Percentiles rank a stretch among this genome's conserved stretches.
Evolutionary conservation across 2,797 vertebrate species (phyloP).

Genomic region (Falco biarmicus): DNA sequence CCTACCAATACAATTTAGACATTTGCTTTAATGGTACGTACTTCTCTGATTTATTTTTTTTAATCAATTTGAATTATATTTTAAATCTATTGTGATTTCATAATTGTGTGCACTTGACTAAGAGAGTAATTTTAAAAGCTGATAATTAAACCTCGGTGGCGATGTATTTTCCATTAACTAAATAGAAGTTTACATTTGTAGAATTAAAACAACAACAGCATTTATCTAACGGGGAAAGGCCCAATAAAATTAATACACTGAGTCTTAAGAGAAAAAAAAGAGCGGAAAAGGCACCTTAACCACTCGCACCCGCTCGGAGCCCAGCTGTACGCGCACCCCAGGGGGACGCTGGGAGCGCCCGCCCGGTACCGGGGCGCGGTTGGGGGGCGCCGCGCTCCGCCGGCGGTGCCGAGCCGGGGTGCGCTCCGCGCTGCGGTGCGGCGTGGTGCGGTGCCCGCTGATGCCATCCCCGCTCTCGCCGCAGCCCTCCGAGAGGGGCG

Average conservation of each 20-base stretch:
- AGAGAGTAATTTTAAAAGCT: conserved; percentile 51
- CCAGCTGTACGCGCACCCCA: background rate
- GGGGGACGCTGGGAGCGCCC: background rate
- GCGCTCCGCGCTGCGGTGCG: background rate
- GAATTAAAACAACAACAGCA: conserved; percentile 54
- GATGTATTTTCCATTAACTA: conserved; percentile 67
- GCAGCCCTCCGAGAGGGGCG: no score
- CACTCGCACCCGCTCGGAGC: background rate
- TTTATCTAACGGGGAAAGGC: background rate
- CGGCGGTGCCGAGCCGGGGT: no score
- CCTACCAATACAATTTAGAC: conserved; percentile 18
- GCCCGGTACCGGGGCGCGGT: background rate
- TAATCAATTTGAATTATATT: conserved; percentile 59
- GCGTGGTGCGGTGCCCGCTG: no score
- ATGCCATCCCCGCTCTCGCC: no score
- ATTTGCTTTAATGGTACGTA: conserved; percentile 35
- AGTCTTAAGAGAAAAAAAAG: background rate
- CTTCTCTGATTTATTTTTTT: conserved; percentile 31
- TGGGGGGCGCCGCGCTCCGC: fast-evolving
- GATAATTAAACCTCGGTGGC: conserved; percentile 57
- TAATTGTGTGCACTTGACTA: conserved; percentile 52
- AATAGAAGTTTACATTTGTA: conserved; percentile 71
- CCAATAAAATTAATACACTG: conserved; percentile 47
- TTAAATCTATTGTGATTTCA: conserved; percentile 63
- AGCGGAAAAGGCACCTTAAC: background rate